Conservation (phyloP, 2,797 vertebrate species). For the Podargus strigoides region DNA sequence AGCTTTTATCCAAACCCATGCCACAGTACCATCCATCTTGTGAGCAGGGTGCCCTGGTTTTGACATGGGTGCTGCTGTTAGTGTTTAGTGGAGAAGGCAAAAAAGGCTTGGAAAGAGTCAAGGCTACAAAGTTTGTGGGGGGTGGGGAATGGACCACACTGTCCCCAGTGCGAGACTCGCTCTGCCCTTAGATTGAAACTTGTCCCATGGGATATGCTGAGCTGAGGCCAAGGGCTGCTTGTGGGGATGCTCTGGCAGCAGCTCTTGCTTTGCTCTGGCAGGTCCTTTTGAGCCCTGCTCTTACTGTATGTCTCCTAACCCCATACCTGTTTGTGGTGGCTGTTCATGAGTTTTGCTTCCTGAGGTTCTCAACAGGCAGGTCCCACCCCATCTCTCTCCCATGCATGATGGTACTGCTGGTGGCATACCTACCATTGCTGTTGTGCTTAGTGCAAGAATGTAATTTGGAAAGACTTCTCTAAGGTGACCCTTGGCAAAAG, state of each 20-base stretch:
- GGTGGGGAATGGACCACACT: background rate
- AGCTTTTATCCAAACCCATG: background rate
- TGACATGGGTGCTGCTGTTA: background rate
- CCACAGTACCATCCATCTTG: no score
- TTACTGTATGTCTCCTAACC: background rate
- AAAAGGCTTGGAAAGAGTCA: background rate
- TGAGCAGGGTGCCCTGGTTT: background rate
- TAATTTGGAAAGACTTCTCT: background rate
- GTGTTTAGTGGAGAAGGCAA: background rate
- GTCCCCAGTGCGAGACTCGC: background rate
- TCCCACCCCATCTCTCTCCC: background rate
- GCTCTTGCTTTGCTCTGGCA: background rate
- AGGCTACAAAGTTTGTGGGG: background rate
- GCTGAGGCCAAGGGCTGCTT: background rate
- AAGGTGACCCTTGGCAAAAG: background rate
- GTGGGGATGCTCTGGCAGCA: background rate
- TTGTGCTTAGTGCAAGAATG: background rate
- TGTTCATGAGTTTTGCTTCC: background rate
- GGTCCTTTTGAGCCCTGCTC: background rate
- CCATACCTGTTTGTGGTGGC: background rate
- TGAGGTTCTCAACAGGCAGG: background rate
- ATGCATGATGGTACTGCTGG: background rate
- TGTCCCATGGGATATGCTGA: background rate
- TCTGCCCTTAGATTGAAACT: background rate
- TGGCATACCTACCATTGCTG: background rate